Evolutionary conservation across 2,888 invertebrate genomes (phyloP), one percentile per base, ranked within the genome.

Genomic region (Punctoribates punctum): DNA sequence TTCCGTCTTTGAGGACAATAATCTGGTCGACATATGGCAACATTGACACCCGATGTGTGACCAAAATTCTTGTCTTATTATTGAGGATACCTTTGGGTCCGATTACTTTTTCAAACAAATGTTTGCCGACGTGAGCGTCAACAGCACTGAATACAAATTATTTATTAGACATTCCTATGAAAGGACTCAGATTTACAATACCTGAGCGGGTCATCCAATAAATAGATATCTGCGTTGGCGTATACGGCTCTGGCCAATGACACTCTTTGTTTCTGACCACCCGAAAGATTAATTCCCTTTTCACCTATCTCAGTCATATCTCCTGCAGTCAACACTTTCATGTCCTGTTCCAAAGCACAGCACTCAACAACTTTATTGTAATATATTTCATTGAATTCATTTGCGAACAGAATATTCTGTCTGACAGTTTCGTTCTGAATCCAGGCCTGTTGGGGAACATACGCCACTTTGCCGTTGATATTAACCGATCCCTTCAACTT

Each of bases 61-160:
- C 86, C 62, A 87, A 80, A 54, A 87, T 82, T 57, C 80, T 92
- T 89, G 85, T 86, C 83, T 79, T 84, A 38, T 81, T 80, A 73
- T 81, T 82, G 6, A 84, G 79, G 6, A 83, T 73, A 13, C 84
- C 83, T 20, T 81, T 81, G 0, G 82, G 81, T 23, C 85, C 84
- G 65, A 85, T 82, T n/a, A 84, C 84, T 42, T 84, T 78, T 27
- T 83, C 82, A 80, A 85, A 85, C 75, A 85, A 83, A 78, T 85
- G 84, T 78, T 82, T 82, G n/a, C 84, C 84, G 13, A 85, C 85
- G 80, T 84, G 84, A 0, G 84, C 81, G 78, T 85, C 85, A 4
- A 85, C 85, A 25, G 85, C 85, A 77, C 84, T 84, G 9, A 85
- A 81, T 9, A 23, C n/a, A 23, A n/a, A 20, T n/a, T 15, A 29